Base-by-base conservation (phyloP, 2,888 invertebrate species). In the Acronicta leporina region DNA sequence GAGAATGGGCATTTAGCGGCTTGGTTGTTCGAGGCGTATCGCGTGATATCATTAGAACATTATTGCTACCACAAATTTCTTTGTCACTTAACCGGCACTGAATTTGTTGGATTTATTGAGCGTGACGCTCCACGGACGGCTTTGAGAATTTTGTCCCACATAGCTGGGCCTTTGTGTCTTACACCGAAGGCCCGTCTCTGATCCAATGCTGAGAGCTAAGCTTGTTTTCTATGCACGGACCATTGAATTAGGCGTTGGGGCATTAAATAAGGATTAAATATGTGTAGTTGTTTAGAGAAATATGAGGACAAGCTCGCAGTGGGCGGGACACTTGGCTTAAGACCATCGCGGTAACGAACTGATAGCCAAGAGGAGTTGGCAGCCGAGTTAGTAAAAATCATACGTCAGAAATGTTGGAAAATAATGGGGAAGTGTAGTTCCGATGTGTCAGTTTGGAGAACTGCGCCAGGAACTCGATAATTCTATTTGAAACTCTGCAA, bases 41-140 rank as follows among this genome's bases (percentile, higher is more conserved):
- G 89, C 89, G 88, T 88, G 89, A 87, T 86, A 87, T 86, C 87
- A 89, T 87, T 87, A 90, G 81, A 87, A 80, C 83, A 85, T 87
- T 88, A 87, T 85, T 80, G 86, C 85, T 85, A 80, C 85, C 85
- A 89, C 87, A 87, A 88, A 88, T 88, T 87, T 87, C 87, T 88
- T 89, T 89, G 90, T 90, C 90, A 88, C 88, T 88, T 85, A 86
- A 83, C 84, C 80, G 83, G 79, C 81, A 76, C 81, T 82, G 82
- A 82, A 82, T 85, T 85, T 80, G 86, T 81, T 77, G 76, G 83
- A 77, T 85, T 86, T 87, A 86, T 86, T 80, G 84, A 83, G 85
- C 88, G 85, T 87, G 83, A 87, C 85, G 83, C 75, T 77, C 78
- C 70, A 70, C 80, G 79, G 81, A 80, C 80, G 77, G 75, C 75